A percentile compares a stretch with the other conserved stretches of the same genome.
phyloP scores from a whole-genome alignment of 2,113 vertebrate genomes.

The Ranitomeya variabilis region DNA sequence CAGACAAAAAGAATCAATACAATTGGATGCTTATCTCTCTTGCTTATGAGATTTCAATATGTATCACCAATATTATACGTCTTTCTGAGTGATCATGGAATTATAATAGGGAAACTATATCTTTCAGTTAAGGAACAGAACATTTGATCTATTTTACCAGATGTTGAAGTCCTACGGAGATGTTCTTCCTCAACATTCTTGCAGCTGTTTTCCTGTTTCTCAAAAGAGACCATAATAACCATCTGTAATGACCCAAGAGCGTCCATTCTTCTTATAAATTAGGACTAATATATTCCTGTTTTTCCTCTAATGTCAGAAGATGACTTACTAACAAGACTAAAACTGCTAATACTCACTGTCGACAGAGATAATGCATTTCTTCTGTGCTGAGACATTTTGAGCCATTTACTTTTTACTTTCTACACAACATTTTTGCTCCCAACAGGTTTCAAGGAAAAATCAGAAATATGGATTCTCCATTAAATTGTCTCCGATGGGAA shows the following conservation, averaged over 20 bases:
- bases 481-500: not conserved
- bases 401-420: not conserved
- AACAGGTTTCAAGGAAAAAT: not conserved
- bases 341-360: not conserved
- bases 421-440: not conserved
- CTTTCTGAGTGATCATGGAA: not conserved
- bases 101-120: not conserved
- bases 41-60: not conserved
- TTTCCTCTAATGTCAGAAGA: not conserved
- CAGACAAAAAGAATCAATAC: too few relatives aligned
- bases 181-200: not conserved
- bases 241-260: constrained; percentile 1
- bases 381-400: not conserved
- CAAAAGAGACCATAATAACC: not conserved
- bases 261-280: constrained; percentile 3
- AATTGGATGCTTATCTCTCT: too few relatives aligned
- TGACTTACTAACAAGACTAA: not conserved
- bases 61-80: not conserved
- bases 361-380: not conserved
- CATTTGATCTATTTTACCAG: not conserved
- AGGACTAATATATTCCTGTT: not conserved
- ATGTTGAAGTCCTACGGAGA: constrained; percentile 1
- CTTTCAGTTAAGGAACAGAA: not conserved
- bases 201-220: constrained; percentile 22
- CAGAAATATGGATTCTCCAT: not conserved